A percentile compares a stretch with the other conserved stretches of the same genome.
phyloP scores from a whole-genome alignment of 2,797 vertebrate species.

The Coluber constrictor region DNA sequence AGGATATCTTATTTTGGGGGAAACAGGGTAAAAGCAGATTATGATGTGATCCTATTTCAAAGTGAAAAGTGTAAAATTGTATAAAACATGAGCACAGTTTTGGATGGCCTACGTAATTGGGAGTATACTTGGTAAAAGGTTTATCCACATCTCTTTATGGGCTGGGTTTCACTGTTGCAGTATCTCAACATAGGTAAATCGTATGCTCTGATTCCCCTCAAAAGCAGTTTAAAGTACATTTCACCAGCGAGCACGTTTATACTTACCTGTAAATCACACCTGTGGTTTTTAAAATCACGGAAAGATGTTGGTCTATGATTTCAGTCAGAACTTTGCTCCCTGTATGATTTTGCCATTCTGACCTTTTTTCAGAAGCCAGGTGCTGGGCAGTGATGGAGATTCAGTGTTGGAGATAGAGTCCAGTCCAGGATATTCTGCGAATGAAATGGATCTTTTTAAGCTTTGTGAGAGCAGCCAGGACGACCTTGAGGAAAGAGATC shows the following conservation, averaged over 20 bases:
- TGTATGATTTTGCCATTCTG: slow-evolving; percentile 42
- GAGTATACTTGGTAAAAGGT: not conserved
- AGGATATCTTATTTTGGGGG: no score
- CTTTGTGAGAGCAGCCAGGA: slow-evolving; percentile 74
- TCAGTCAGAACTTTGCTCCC: slow-evolving; percentile 8
- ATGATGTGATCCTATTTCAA: not conserved
- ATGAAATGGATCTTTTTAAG: slow-evolving; percentile 67
- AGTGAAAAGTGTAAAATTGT: no score
- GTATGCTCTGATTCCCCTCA: not conserved
- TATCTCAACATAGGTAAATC: not conserved
- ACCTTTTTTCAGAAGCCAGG: slow-evolving; percentile 72
- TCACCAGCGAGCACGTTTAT: not conserved
- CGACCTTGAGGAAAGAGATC: slow-evolving; percentile 63
- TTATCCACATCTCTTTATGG: not conserved
- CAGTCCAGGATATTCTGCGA: slow-evolving; percentile 71
- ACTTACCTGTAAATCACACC: not conserved
- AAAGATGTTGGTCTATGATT: not conserved
- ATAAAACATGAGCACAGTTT: not conserved
- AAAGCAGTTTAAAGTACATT: not conserved
- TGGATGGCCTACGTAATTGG: not conserved
- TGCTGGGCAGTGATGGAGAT: slow-evolving; percentile 78
- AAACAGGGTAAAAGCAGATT: not conserved
- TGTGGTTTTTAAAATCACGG: not conserved
- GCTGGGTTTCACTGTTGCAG: not conserved
- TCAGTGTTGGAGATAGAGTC: slow-evolving; percentile 77